Base-by-base conservation (phyloP, 2,888 invertebrate species). In the Odontomyia ornata region DNA sequence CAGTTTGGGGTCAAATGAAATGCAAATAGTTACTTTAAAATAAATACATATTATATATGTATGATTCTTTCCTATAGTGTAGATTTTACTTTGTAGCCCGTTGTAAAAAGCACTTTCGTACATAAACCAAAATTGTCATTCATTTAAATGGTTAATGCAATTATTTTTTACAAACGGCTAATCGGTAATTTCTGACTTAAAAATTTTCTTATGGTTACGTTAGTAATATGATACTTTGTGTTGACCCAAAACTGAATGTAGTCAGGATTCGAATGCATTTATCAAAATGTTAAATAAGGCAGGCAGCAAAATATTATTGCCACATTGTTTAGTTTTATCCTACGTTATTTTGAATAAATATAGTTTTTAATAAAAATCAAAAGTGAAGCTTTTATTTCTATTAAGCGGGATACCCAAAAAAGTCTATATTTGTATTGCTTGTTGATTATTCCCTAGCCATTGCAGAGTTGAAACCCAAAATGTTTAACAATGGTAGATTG, bases 291-390 rank as follows among this genome's bases (percentile, higher is more conserved):
- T 69, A 36, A 43, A 52, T 36, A 36, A 36, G 36, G 36, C 52
- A 69, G 69, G 47, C 69, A 25, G 47, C 69, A 4, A 46, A 43
- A 23, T 69, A 27, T n/a, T 47, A 18, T 69, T 69, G 69, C 69
- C 46, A 69, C 71, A 25, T 47, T 71, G 21, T 57, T 73, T 73
- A 73, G 73, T 73, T 73, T 73, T 73, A 60, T 21, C 52, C 60
- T 60, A 73, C 57, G 36, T 73, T 73, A 73, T 60, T 73, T 73
- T 73, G 18, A 60, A 60, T 73, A 73, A 69, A 73, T 60, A 60
- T 60, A 73, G 73, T 73, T 73, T 73, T 73, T 73, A 57, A 56
- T 72, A 72, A 72, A 52, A 72, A 57, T 9, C 9, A 30, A 21
- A 67, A 25, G 3, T 60, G 21, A 23, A 4, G 52, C 30, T 36